Evolutionary conservation across 2,888 invertebrate genomes (phyloP), one percentile per base, ranked within the genome.

Genomic region (Rhingia campestris): DNA sequence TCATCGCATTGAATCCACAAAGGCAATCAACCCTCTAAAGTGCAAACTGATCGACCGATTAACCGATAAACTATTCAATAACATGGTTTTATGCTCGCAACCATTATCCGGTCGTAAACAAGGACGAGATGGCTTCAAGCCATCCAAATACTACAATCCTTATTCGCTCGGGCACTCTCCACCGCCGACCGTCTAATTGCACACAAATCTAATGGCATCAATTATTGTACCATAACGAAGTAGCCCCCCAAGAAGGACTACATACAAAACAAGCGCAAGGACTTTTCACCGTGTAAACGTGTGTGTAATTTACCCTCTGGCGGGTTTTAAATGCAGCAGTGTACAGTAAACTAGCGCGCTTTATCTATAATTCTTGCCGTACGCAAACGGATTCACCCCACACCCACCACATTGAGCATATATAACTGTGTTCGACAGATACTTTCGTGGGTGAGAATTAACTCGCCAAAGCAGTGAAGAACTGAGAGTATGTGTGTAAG

Each of bases 41-140:
- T 73, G 73, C 69, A 82, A 79, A 69, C 82, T 74, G 77, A 69
- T 79, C 79, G 79, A 82, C 82, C 82, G 79, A 82, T 82, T 82
- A 82, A 82, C 67, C 82, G 64, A 79, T 82, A 82, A 82, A 82
- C 82, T 74, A 82, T 82, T 77, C 67, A 82, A 79, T 82, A 82
- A 82, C 82, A 82, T 69, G 73, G 69, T 79, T 73, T 63, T 74
- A 69, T 51, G 77, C 67, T 82, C 47, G 32, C 47, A 47, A 79
- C 72, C 81, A 74, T 63, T 64, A 58, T 69, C 58, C 45, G 63
- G 79, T 79, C 82, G 53, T 82, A 79, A 82, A 79, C 79, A 82
- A 69, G 79, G 69, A 73, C 67, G 47, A 67, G 69, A 54, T 79
- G 51, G 61, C 39, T 82, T 77, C 58, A 69, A 58, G 53, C 61